Base-by-base conservation (phyloP, 1,140 invertebrate genomes). In the Heliothis virescens region DNA sequence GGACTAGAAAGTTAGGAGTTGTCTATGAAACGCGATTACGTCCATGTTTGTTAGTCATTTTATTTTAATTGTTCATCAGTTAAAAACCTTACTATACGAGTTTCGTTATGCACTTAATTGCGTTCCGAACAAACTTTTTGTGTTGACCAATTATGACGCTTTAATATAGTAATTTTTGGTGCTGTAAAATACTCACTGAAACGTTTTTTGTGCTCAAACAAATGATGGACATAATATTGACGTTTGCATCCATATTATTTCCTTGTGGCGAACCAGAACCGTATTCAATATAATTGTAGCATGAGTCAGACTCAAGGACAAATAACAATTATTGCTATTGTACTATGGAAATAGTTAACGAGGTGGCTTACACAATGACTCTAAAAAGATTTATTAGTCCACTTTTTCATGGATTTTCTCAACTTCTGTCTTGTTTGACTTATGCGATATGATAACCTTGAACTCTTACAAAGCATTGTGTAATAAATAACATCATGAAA, bases 261-360 rank as follows among this genome's bases (percentile, higher is more conserved):
- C n/a, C 62, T 78, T 62, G 15, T 65, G 16, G 59, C 26, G 63
- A 47, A 63, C 63, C 60, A 76, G 57, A 62, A 21, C 18, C 50
- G 50, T n/a, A 65, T 60, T 71, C 57, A 48, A 74, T 83, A 82
- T 77, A 80, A 83, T 78, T 81, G 74, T 79, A 86, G 83, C 86
- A 59, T 88, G 84, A 89, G 79, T 80, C 85, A 78, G 73, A 85
- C 69, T 83, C 86, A 88, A 90, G 89, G 87, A 79, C 82, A 81
- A 41, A 76, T 80, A 82, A 26, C 86, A 89, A 88, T 88, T 82
- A 84, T 88, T 81, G 47, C 73, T 72, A 75, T 83, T 82, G 18
- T 78, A 50, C 82, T 86, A 83, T 87, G 79, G 83, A 85, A 86
- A 87, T 85, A 79, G 65, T 74, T 13, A 52, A 85, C 85, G 88